phyloP scores from a whole-genome alignment of 2,797 vertebrate genomes.

The Acanthurus tractus region DNA sequence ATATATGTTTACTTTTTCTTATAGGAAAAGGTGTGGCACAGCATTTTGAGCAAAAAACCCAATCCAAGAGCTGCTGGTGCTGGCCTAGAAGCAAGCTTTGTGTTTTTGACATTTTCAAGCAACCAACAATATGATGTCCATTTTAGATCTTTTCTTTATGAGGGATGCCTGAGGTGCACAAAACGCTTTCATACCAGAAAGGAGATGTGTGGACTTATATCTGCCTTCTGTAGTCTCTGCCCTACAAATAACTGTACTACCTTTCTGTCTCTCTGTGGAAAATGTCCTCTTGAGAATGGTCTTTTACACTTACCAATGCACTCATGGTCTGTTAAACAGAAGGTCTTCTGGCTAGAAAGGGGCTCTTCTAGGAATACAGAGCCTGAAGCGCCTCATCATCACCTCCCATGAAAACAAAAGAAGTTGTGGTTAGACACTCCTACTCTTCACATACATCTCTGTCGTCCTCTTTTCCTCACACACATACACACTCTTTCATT shows the following conservation, averaged over 20 bases:
- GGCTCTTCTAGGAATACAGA: constrained; percentile 31
- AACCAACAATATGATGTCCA: not conserved
- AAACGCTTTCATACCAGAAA: not conserved
- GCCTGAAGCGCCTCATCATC: constrained; percentile 46
- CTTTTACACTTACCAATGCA: constrained; percentile 40
- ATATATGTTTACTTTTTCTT: not conserved
- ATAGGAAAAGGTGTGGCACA: not conserved
- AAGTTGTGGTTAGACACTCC: constrained; percentile 49
- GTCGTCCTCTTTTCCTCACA: constrained; percentile 34
- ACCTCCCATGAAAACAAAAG: constrained; percentile 64
- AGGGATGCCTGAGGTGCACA: not conserved
- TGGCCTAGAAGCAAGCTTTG: not conserved
- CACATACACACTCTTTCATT: constrained; percentile 49
- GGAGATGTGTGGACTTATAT: not conserved
- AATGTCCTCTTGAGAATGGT: constrained; percentile 55
- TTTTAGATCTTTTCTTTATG: not conserved
- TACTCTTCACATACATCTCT: constrained; percentile 48
- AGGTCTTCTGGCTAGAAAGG: constrained; percentile 50
- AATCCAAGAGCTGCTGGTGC: not conserved
- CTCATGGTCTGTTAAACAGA: constrained; percentile 45
- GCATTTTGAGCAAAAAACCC: not conserved
- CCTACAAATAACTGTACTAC: constrained; percentile 20
- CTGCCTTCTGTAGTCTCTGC: not conserved
- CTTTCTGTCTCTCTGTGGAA: constrained; percentile 15
- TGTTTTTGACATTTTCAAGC: constrained; percentile 30